A percentile compares a stretch with the other conserved stretches of the same genome.
These are phyloP conservation scores for Spea hammondii DNA, from an alignment of 2,797 vertebrate species.

Conservation along the genomic window DNA sequence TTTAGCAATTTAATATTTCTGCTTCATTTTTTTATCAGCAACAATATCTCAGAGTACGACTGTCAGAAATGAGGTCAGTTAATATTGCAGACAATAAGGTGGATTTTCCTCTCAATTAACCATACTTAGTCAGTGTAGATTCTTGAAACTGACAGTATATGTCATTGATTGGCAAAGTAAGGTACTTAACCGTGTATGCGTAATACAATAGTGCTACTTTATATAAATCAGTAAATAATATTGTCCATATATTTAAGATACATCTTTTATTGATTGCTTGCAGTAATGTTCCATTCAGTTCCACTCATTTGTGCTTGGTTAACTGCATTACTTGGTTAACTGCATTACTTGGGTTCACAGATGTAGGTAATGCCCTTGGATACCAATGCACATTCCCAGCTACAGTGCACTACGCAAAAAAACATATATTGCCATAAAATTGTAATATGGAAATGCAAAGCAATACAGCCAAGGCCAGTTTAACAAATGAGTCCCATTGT, in stretches of 20 bases:
- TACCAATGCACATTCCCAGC: constrained; percentile 27
- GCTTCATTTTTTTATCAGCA: no score
- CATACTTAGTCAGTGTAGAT: neutral
- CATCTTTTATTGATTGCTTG: constrained; percentile 40
- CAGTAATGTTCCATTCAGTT: constrained; percentile 37
- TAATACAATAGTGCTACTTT: neutral
- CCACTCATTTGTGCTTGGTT: constrained; percentile 41
- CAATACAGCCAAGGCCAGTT: constrained; percentile 21
- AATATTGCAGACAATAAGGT: no score
- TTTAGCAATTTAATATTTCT: no score
- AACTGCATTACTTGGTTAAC: constrained; percentile 18
- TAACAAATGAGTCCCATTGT: constrained; percentile 35
- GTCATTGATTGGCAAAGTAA: constrained; percentile 16
- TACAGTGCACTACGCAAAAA: constrained; percentile 32
- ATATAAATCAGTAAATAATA: no score
- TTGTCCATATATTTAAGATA: neutral
- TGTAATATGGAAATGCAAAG: constrained; percentile 41
- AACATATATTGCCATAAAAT: constrained; percentile 32
- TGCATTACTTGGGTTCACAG: constrained; percentile 23
- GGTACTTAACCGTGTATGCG: constrained; percentile 25
- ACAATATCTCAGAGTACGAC: no score
- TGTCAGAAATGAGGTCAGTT: no score
- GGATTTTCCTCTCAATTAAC: no score
- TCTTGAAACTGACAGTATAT: neutral
- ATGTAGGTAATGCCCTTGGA: constrained; percentile 42